Conservation (phyloP, 2,113 vertebrate genomes). For the Alces alces region DNA sequence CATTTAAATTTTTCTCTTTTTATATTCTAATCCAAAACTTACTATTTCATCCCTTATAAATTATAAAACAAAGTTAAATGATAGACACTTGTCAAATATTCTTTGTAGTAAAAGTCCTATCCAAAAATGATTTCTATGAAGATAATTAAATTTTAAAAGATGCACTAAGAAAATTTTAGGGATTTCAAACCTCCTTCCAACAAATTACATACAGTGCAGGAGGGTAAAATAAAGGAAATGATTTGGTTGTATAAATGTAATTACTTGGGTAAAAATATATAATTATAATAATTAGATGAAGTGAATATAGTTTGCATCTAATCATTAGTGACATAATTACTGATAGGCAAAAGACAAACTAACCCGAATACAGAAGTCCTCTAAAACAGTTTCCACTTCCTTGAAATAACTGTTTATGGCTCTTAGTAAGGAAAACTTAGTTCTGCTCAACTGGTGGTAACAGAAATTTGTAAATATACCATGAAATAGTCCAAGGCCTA, state of each 20-base stretch:
- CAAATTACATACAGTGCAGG: neutral
- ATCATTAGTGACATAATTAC: slow-evolving; percentile 2
- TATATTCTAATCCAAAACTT: slow-evolving; percentile 22
- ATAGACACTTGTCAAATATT: neutral
- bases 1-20: neutral
- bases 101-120: neutral
- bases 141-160: neutral
- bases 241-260: slow-evolving; percentile 1
- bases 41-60: neutral
- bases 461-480: neutral
- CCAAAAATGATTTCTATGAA: neutral
- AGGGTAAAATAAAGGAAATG: neutral
- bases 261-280: neutral
- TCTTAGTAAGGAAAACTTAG: neutral
- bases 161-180: neutral
- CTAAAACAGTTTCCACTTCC: neutral
- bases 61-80: neutral
- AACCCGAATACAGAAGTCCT: neutral
- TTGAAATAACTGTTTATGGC: neutral
- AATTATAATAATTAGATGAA: neutral
- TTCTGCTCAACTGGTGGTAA: neutral
- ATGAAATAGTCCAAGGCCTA: neutral
- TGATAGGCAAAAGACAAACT: neutral
- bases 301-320: neutral
- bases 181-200: neutral